These are phyloP conservation scores for Bubo blakistoni DNA, from an alignment of 2,113 vertebrate species.

Conservation along the genomic window DNA sequence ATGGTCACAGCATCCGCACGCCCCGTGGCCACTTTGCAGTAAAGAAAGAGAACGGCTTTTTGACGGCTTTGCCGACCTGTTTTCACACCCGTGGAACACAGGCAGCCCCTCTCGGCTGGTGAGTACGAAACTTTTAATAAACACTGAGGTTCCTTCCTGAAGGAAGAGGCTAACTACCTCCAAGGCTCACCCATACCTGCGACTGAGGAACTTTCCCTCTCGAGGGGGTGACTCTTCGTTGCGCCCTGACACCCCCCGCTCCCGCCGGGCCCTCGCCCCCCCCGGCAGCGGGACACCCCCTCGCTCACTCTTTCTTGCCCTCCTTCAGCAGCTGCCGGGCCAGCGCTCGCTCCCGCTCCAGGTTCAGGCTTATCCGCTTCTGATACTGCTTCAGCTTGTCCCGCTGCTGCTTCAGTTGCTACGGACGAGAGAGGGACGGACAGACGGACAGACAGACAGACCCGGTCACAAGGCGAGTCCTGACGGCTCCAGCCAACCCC, in stretches of 20 bases:
- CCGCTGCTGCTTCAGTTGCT: constrained; percentile 95
- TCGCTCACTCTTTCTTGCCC: constrained; percentile 86
- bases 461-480: not conserved
- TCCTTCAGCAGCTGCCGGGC: constrained; percentile 85
- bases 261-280: too few relatives aligned
- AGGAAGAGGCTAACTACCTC: too few relatives aligned
- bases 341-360: constrained; percentile 83
- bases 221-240: too few relatives aligned
- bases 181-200: too few relatives aligned
- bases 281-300: not conserved
- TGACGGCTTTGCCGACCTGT: too few relatives aligned
- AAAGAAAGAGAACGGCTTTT: accelerated
- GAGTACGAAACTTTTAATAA: too few relatives aligned
- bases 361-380: constrained; percentile 77
- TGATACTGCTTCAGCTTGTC: constrained; percentile 92
- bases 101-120: too few relatives aligned
- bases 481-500: not conserved
- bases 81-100: too few relatives aligned
- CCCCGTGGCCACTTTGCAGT: too few relatives aligned
- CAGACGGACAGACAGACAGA: accelerated
- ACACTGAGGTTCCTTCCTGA: too few relatives aligned
- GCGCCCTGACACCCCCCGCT: too few relatives aligned
- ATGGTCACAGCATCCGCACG: accelerated
- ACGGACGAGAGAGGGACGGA: not conserved
- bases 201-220: too few relatives aligned